Evolutionary conservation across 2,888 invertebrate species (phyloP).

Genomic region (Pilophorus perplexus): DNA sequence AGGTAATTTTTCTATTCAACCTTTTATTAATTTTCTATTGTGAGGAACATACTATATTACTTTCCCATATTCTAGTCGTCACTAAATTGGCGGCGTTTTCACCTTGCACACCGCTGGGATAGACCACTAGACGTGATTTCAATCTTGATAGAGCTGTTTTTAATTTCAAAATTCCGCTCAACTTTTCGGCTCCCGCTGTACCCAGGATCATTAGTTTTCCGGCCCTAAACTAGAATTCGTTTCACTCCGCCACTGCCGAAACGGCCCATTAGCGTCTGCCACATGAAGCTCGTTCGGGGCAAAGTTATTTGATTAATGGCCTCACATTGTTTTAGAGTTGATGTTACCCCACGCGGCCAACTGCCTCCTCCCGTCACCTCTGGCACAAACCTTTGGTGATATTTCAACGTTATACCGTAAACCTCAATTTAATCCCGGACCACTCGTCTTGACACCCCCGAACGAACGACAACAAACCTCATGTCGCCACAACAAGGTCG

Average conservation of each 20-base stretch:
- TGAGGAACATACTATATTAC: too few species aligned
- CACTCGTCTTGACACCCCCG: not conserved
- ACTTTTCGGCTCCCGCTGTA: too few species aligned
- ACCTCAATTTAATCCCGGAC: not conserved
- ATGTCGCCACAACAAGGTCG: too few species aligned
- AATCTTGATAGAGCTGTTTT: too few species aligned
- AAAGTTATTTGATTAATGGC: conserved; percentile 3
- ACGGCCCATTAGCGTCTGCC: conserved; percentile 1
- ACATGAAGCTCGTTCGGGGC: not conserved
- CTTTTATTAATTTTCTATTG: too few species aligned
- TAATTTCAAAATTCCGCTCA: too few species aligned
- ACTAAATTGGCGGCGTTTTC: too few species aligned
- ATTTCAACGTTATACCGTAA: conserved; percentile 4
- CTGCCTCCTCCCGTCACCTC: not conserved
- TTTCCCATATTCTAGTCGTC: too few species aligned
- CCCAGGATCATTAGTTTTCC: not conserved
- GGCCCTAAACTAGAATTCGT: not conserved
- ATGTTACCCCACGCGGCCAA: not conserved
- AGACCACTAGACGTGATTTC: too few species aligned
- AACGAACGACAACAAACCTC: not conserved
- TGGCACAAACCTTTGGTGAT: not conserved
- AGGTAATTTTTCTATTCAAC: too few species aligned
- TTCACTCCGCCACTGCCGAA: not conserved
- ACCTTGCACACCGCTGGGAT: too few species aligned
- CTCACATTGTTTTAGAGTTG: conserved; percentile 8